Evolutionary conservation across 2,888 invertebrate species (phyloP).

Genomic region (Agrochola macilenta): DNA sequence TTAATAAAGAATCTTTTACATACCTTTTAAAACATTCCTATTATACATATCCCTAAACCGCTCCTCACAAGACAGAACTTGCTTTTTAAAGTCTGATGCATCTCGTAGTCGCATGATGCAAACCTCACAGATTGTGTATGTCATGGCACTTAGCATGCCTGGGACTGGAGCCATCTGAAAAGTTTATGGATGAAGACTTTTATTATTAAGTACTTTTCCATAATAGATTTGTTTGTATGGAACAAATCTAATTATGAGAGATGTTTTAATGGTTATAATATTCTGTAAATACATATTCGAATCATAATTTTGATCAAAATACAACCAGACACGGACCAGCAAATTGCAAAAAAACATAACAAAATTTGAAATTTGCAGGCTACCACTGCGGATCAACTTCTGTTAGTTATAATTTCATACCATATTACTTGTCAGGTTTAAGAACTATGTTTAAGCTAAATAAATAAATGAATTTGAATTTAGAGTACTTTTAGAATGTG

Average conservation of each 20-base stretch:
- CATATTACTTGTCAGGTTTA: neutral
- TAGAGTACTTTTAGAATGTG: neutral
- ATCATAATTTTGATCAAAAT: too few species aligned
- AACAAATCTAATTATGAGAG: too few species aligned
- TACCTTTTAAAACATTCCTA: slow-evolving; percentile 73
- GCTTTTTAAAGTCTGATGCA: slow-evolving; percentile 77
- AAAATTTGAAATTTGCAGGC: too few species aligned
- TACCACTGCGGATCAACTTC: too few species aligned
- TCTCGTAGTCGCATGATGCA: slow-evolving; percentile 76
- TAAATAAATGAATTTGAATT: neutral
- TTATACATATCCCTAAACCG: slow-evolving; percentile 75
- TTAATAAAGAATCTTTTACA: neutral
- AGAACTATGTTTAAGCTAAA: neutral
- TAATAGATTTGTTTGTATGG: too few species aligned
- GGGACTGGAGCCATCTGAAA: slow-evolving; percentile 70
- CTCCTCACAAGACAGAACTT: slow-evolving; percentile 76
- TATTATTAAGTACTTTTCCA: neutral
- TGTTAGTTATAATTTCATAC: neutral
- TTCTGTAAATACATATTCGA: too few species aligned
- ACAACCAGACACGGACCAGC: too few species aligned
- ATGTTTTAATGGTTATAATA: too few species aligned
- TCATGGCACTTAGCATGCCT: slow-evolving; percentile 69
- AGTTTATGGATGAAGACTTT: neutral
- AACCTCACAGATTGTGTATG: slow-evolving; percentile 79
- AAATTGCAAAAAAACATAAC: too few species aligned